Percentiles rank a stretch among this genome's conserved stretches.
Evolutionary conservation across 2,113 vertebrate species (phyloP).

Genomic region (Maylandia zebra): DNA sequence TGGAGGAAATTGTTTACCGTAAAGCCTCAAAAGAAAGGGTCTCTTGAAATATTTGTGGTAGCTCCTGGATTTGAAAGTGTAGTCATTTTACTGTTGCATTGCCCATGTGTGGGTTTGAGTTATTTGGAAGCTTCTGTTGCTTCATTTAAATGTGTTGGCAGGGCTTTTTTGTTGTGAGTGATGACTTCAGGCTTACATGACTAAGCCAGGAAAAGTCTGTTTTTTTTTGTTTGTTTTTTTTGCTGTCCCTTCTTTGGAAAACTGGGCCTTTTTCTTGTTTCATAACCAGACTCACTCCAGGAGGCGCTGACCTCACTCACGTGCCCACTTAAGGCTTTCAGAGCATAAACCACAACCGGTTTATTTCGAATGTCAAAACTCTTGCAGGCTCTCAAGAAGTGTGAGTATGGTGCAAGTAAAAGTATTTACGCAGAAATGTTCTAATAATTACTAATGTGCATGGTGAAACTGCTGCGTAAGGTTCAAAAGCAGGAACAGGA

Average conservation of each 20-base stretch:
- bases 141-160: background rate
- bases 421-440: background rate
- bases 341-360: constrained; percentile 3
- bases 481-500: background rate
- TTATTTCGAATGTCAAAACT: constrained; percentile 30
- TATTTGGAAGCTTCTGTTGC: background rate
- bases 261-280: constrained; percentile 18
- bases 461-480: background rate
- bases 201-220: constrained; percentile 37
- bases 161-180: background rate
- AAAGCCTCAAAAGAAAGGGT: background rate
- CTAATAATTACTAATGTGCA: background rate
- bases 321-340: constrained; percentile 2
- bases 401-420: background rate
- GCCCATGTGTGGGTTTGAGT: background rate
- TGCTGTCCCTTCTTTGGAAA: constrained; percentile 16
- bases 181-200: constrained; percentile 19
- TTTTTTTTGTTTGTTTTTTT: background rate
- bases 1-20: background rate
- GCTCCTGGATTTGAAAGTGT: background rate
- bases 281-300: constrained; percentile 5
- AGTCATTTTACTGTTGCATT: background rate
- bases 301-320: constrained; percentile 32
- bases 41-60: background rate
- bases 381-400: background rate